Percentiles rank a stretch among this genome's conserved stretches.
Conservation (phyloP, 2,797 vertebrate species). For the Characodon lateralis region DNA sequence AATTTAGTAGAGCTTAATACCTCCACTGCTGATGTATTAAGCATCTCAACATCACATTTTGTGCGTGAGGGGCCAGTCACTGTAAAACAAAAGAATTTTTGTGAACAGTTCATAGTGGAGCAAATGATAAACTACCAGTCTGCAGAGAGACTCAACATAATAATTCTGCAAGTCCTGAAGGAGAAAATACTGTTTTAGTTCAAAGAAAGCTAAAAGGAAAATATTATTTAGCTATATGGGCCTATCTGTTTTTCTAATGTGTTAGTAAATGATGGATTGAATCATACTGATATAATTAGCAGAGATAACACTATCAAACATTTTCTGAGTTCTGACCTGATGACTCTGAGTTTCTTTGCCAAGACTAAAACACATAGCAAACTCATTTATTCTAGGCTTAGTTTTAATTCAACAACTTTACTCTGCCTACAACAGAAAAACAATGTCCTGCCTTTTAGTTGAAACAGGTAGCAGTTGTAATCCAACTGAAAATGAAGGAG, state of each 20-base stretch:
- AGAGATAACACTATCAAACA: too few relatives aligned
- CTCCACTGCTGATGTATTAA: not conserved
- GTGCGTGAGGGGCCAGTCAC: not conserved
- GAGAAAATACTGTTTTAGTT: not conserved
- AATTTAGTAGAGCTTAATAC: too few relatives aligned
- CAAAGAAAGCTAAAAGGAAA: not conserved
- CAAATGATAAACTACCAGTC: not conserved
- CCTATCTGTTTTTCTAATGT: not conserved
- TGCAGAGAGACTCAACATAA: not conserved
- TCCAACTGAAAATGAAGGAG: not conserved
- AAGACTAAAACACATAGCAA: too few relatives aligned
- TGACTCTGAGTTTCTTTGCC: too few relatives aligned
- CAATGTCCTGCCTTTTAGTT: not conserved
- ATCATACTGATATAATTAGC: not conserved
- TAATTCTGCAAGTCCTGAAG: not conserved
- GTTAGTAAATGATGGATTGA: not conserved
- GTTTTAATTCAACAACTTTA: not conserved
- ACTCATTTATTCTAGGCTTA: too few relatives aligned
- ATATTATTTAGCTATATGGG: not conserved
- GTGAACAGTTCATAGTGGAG: not conserved
- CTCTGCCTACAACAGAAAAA: not conserved
- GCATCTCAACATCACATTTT: not conserved
- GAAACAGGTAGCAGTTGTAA: not conserved
- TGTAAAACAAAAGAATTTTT: not conserved
- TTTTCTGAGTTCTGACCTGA: too few relatives aligned